Conservation (phyloP, 2,113 vertebrate genomes). For the Sturnus vulgaris region DNA sequence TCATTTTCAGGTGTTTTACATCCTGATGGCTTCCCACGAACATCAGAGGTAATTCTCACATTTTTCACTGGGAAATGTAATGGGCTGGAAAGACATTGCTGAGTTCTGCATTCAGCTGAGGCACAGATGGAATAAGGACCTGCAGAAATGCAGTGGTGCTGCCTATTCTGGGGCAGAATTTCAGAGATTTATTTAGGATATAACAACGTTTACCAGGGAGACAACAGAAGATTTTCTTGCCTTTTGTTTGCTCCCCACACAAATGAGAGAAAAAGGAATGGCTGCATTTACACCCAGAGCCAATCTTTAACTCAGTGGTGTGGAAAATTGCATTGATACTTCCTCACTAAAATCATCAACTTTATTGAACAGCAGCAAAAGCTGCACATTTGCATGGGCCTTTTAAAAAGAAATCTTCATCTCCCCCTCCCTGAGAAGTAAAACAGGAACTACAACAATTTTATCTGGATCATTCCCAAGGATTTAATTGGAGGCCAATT, state of each 20-base stretch:
- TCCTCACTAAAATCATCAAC: constrained; percentile 43
- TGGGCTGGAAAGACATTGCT: constrained; percentile 61
- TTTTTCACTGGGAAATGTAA: constrained; percentile 60
- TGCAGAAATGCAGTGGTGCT: not conserved
- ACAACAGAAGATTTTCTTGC: not conserved
- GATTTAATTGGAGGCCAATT: constrained; percentile 8
- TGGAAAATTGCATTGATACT: constrained; percentile 66
- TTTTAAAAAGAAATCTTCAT: constrained; percentile 16
- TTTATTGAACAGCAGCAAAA: constrained; percentile 43
- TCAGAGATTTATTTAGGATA: not conserved
- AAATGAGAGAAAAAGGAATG: not conserved
- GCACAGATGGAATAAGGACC: constrained; percentile 1
- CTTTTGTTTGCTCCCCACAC: not conserved
- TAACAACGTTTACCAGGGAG: not conserved
- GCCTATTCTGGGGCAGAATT: constrained; percentile 7
- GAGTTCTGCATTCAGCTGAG: not conserved
- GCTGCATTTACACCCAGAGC: not conserved
- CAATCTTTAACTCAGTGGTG: constrained; percentile 29
- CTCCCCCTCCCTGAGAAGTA: not conserved
- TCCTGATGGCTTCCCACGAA: constrained; percentile 39
- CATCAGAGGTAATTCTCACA: constrained; percentile 43
- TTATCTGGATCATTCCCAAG: not conserved
- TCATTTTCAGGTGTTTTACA: constrained; percentile 65
- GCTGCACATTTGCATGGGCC: constrained; percentile 33
- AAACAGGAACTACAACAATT: not conserved